phyloP scores from a whole-genome alignment of 2,797 vertebrate genomes.

The Parauchenoglanis ngamensis region DNA sequence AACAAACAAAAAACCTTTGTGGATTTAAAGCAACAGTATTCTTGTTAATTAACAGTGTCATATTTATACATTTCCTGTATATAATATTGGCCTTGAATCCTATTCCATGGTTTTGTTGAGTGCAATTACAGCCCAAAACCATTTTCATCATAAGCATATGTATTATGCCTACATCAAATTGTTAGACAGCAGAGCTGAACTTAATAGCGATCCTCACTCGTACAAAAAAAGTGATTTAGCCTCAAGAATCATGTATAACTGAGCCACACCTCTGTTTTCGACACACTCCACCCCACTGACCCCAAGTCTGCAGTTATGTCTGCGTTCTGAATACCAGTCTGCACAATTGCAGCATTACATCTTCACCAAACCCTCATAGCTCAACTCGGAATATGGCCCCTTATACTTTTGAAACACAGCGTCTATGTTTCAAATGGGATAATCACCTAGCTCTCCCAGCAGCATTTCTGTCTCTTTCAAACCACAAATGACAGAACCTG shows the following conservation, averaged over 20 bases:
- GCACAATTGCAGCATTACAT: not conserved
- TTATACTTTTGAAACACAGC: not conserved
- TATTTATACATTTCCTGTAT: not conserved
- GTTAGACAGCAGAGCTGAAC: not conserved
- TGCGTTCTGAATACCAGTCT: not conserved
- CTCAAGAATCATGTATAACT: not conserved
- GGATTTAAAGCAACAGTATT: not conserved
- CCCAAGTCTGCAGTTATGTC: not conserved
- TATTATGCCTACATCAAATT: not conserved
- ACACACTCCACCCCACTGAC: not conserved
- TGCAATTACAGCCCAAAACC: not conserved
- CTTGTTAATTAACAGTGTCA: no score
- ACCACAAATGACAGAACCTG: slow-evolving; percentile 48
- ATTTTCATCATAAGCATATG: not conserved
- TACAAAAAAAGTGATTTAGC: not conserved
- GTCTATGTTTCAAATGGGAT: not conserved
- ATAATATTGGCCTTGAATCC: not conserved
- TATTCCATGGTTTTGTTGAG: not conserved
- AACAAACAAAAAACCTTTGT: not conserved
- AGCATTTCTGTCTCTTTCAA: slow-evolving; percentile 25
- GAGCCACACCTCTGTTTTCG: not conserved
- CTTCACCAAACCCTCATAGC: not conserved
- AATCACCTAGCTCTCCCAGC: slow-evolving; percentile 18
- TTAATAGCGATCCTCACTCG: not conserved
- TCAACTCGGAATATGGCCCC: not conserved